Evolutionary conservation across 2,113 vertebrate species (phyloP), one percentile per base, ranked within the genome.

Genomic region (Pangasianodon gigas): DNA sequence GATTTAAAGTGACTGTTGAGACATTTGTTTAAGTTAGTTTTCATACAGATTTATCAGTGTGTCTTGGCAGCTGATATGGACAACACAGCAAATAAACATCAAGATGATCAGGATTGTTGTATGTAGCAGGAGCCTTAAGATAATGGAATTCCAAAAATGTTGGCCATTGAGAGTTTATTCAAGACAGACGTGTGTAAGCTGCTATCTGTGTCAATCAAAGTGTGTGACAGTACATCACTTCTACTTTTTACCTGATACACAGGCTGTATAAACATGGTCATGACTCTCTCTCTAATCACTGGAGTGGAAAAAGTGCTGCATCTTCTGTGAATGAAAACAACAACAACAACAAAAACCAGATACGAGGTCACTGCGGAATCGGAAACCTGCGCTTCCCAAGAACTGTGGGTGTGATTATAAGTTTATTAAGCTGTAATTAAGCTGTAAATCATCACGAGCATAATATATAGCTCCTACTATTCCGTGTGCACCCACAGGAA

Each of bases 401-500:
- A 81, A 52, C 79, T 19, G 48, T 52, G 79, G 79, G 80, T 83
- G 52, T 56, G 18, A 83, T 32, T 54, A 13, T 56, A 37, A 83
- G 16, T 83, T 54, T 37, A 83, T 56, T 37, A 83, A 58, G 80
- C 18, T 56, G n/a, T 83, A 37, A 83, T 83, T 56, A 52, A 81
- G 14, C 13, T 32, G 79, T 54, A 81, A 52, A 54, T 32, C 48
- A 81, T 52, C 79, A 52, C 6, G 29, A 18, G 13, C 29, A 52
- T 14, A 51, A 52, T n/a, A 52, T 18, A 52, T 7, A 54, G 18
- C 52, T 37, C n/a, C 16, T 7, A 19, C 7, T 37, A 56, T 56
- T 56, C 19, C 6, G 19, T 32, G 51, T 19, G n/a, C 32, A 4
- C 51, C 79, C n/a, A 54, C 51, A 56, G n/a, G 13, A 56, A 21